Evolutionary conservation across 2,113 vertebrate genomes (phyloP).

Genomic region (Hyaena hyaena): DNA sequence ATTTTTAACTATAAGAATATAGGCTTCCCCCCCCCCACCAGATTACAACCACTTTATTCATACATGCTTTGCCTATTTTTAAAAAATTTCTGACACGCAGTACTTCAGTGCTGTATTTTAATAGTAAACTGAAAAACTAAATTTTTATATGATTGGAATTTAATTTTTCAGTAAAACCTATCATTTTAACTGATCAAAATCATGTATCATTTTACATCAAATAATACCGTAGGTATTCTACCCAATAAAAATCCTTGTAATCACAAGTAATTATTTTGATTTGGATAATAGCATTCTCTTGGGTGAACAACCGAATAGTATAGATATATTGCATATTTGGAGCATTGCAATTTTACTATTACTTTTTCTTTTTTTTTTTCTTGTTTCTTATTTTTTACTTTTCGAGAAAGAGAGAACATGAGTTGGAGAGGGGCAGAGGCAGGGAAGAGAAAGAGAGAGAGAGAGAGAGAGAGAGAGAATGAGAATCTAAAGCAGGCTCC

Average conservation of each 20-base stretch:
- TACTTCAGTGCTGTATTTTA: constrained; percentile 18
- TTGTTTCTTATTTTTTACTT: neutral
- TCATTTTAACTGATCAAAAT: constrained; percentile 50
- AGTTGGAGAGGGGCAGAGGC: too few species aligned
- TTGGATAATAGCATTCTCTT: neutral
- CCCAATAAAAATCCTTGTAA: neutral
- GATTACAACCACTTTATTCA: constrained; percentile 64
- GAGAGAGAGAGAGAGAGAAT: too few species aligned
- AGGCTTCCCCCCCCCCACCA: neutral
- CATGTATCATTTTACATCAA: constrained; percentile 8
- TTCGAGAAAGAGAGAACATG: too few species aligned
- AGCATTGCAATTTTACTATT: neutral
- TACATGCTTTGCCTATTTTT: constrained; percentile 41
- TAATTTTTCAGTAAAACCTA: constrained; percentile 17
- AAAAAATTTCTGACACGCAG: neutral
- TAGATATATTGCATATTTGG: neutral
- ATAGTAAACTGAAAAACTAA: constrained; percentile 36
- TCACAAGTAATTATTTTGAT: neutral
- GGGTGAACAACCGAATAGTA: neutral
- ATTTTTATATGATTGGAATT: constrained; percentile 21
- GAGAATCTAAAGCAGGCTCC: too few species aligned
- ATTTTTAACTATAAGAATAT: constrained; percentile 63
- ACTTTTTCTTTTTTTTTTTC: constrained; percentile 2
- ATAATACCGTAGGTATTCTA: neutral
- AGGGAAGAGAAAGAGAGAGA: too few species aligned